Evolutionary conservation across 1,140 invertebrate genomes (phyloP), one percentile per base, ranked within the genome.

Genomic region (Lysiphlebus fabarum): DNA sequence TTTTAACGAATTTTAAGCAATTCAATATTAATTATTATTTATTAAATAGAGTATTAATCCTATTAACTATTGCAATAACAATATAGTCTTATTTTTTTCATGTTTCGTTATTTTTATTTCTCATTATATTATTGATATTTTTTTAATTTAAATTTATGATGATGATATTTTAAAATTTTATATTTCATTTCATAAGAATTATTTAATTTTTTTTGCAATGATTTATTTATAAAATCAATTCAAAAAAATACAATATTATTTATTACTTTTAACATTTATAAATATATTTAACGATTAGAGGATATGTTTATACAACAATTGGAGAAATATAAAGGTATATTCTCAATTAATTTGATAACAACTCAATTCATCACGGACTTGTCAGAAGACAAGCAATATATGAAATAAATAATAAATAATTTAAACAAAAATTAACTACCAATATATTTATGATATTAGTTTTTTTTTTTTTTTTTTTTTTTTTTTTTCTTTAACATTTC

Each of bases 91-190:
- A 34, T 49, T 26, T 10, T 47, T 40, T 54, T 53, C 14, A 34
- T 42, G 36, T 45, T 36, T 48, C 62, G 50, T 58, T 61, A 61
- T 62, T 62, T 62, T 37, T 34, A 50, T 33, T 60, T 64, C 62
- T 62, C 5, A 7, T 62, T 58, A 59, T 58, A 14, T 34, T 56
- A 64, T 41, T 26, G 4, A 26, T 26, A 26, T 26, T 26, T 26
- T 26, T 26, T 26, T 26, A 2, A 26, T 26, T 26, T 26, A 26
- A 26, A 26, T 26, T 17, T 26, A 26, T 4, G 17, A 26, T 26
- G 17, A 26, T 26, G 17, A 26, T 26, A 26, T 26, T 26, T 26
- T n/a, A n/a, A 26, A 26, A 26, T 26, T 26, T 26, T 26, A 2
- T 2, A 2, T 26, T 26, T 26, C 17, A 26, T 26, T 26, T 26